Conservation (phyloP, 2,888 invertebrate genomes). For the Busseola fusca region DNA sequence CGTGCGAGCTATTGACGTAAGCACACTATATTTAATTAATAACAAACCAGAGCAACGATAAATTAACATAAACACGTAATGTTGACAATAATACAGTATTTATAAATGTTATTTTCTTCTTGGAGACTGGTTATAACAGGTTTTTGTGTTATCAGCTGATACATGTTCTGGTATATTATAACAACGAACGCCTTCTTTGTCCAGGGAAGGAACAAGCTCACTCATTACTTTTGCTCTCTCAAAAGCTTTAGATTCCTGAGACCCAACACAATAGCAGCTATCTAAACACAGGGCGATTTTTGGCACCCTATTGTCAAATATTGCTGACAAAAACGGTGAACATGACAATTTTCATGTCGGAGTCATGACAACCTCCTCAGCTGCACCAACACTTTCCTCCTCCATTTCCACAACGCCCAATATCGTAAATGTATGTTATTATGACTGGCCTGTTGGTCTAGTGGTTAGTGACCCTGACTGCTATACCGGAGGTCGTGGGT, state of each 20-base stretch:
- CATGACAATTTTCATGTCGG: not conserved
- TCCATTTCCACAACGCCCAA: not conserved
- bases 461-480: too few relatives aligned
- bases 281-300: not conserved
- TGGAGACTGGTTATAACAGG: slow-evolving; percentile 28
- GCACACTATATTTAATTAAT: slow-evolving; percentile 35
- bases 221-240: not conserved
- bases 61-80: slow-evolving; percentile 45
- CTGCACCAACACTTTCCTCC: not conserved
- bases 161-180: slow-evolving; percentile 19
- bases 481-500: too few relatives aligned
- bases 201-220: not conserved
- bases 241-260: not conserved
- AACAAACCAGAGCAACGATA: slow-evolving; percentile 41
- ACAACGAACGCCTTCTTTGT: not conserved
- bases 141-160: slow-evolving; percentile 9
- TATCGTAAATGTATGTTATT: not conserved
- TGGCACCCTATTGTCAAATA: not conserved
- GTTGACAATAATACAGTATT: slow-evolving; percentile 47
- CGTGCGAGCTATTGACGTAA: slow-evolving; percentile 41
- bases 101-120: slow-evolving; percentile 44
- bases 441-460: too few relatives aligned
- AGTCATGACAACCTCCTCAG: too few relatives aligned
- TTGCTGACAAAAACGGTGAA: not conserved
- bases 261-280: not conserved